phyloP scores from a whole-genome alignment of 2,797 vertebrate species.

The Peromyscus aztecus region DNA sequence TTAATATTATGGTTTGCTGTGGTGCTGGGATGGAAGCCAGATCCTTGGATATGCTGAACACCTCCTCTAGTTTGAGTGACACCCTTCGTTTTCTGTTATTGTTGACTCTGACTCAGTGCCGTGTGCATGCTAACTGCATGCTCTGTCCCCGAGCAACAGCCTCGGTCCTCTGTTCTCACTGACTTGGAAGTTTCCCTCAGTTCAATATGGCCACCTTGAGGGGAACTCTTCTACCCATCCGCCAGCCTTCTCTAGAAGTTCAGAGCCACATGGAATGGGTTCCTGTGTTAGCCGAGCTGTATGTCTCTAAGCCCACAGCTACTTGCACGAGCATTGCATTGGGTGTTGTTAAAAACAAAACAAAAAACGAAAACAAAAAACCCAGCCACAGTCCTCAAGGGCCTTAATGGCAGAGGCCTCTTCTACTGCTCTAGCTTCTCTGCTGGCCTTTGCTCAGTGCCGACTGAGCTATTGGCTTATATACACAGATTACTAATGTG shows the following conservation, averaged over 20 bases:
- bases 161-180: neutral
- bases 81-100: neutral
- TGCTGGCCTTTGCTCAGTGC: neutral
- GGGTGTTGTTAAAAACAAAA: neutral
- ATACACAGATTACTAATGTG: neutral
- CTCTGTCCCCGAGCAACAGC: neutral
- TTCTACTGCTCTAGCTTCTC: neutral
- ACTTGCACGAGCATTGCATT: neutral
- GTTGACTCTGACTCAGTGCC: neutral
- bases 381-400: neutral
- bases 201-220: neutral
- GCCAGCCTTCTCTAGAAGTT: neutral
- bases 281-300: rapidly evolving
- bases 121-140: neutral
- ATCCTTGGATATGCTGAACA: rapidly evolving
- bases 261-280: too few relatives aligned
- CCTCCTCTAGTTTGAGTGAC: neutral
- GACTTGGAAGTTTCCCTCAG: neutral
- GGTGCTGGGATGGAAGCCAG: too few relatives aligned
- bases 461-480: rapidly evolving
- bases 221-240: neutral
- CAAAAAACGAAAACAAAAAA: neutral
- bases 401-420: neutral
- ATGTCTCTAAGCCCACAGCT: too few relatives aligned
- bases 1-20: neutral